Evolutionary conservation across 2,888 invertebrate genomes (phyloP), one percentile per base, ranked within the genome.

Genomic region (Dasypogon diadema): DNA sequence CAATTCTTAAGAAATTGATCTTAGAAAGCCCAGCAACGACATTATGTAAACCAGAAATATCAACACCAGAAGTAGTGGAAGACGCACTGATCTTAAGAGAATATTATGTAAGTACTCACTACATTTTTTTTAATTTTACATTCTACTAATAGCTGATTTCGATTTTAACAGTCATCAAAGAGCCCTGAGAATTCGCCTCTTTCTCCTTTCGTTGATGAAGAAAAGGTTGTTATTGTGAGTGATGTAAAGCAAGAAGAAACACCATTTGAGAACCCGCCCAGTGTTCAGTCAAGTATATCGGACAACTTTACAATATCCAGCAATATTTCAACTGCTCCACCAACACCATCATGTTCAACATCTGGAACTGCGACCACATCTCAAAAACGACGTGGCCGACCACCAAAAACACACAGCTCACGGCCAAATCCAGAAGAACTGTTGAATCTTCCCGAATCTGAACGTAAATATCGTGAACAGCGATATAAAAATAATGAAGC

Each of bases 401-500:
- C 90, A 34, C 89, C 89, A 21, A 89, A 89, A 79, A 82, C 5
- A 78, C 84, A 21, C 81, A 72, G 75, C 24, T 30, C 48, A 22
- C 55, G 83, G 2, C 78, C 79, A 34, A 76, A 78, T 37, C 77
- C 76, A 54, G 68, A 75, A 58, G 16, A 72, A 48, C 18, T 76
- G 10, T 34, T 48, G 2, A n/a, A 75, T 16, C 48, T 83, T 55
- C 87, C 88, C 77, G 86, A 86, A 77, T 84, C 87, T 42, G 89
- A 88, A 79, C 83, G 84, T 56, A 89, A 88, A 79, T 93, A 93
- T 83, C 87, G 92, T 68, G 91, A 92, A 81, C 87, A 92, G 78
- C 86, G 93, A 75, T 91, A 92, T 82, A 92, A 92, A 83, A 93
- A 93, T 84, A 93, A 93, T 83, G 92, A 92, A 85, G 93, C 93